Percentiles rank a stretch among this genome's conserved stretches.
Evolutionary conservation across 2,113 vertebrate genomes (phyloP).

Genomic region (Hydropotes inermis): DNA sequence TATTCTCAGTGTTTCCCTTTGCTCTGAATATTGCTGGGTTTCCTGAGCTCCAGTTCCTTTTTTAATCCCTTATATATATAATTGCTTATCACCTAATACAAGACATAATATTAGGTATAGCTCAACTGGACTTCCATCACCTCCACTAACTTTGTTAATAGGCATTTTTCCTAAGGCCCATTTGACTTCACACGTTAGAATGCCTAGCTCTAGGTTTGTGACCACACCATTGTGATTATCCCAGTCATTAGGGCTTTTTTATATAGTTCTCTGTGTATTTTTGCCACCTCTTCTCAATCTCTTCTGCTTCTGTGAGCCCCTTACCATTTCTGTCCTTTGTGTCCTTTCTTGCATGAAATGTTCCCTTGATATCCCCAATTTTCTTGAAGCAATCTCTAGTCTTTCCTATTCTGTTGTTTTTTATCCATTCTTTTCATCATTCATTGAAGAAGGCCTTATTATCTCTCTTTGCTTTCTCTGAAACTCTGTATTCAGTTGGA

Average conservation of each 20-base stretch:
- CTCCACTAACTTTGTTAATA: not conserved
- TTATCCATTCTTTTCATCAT: not conserved
- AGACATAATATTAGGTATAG: not conserved
- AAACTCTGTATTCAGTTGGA: not conserved
- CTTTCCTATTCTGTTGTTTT: not conserved
- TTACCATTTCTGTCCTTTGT: not conserved
- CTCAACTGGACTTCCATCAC: not conserved
- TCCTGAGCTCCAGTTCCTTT: not conserved
- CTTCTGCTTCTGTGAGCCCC: not conserved
- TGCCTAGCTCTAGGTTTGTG: not conserved
- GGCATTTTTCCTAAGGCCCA: not conserved
- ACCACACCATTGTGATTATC: not conserved
- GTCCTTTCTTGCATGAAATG: not conserved
- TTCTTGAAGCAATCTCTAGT: not conserved
- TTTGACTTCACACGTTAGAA: not conserved
- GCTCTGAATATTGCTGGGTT: not conserved
- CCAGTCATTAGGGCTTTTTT: not conserved
- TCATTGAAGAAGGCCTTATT: not conserved
- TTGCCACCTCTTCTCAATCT: not conserved
- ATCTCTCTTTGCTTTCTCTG: not conserved
- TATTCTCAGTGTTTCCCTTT: not conserved
- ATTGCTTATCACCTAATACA: not conserved
- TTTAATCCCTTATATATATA: not conserved
- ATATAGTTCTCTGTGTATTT: not conserved
- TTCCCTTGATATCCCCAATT: not conserved